phyloP scores from a whole-genome alignment of 1,140 invertebrate species.

The Monochamus saltuarius region DNA sequence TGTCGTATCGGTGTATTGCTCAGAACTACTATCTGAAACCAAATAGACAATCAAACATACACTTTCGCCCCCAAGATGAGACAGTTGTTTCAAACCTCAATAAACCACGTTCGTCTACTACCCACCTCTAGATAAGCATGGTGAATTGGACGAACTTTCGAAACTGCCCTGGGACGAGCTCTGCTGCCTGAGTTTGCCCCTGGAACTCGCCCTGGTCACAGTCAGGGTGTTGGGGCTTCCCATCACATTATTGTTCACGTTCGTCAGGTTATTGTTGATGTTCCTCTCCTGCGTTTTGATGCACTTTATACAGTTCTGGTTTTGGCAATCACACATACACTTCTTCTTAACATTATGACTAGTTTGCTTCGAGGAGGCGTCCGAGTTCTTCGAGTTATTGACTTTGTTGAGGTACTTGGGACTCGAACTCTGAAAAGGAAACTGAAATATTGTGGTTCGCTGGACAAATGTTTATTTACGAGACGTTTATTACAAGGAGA shows the following conservation, averaged over 20 bases:
- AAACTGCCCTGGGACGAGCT: constrained; percentile 65
- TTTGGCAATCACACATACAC: constrained; percentile 37
- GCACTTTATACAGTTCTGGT: constrained; percentile 42
- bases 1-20: constrained; percentile 75
- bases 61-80: neutral
- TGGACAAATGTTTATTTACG: neutral
- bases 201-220: constrained; percentile 51
- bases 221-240: constrained; percentile 50
- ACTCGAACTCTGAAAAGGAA: constrained; percentile 22
- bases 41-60: constrained; percentile 39
- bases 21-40: constrained; percentile 75
- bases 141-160: constrained; percentile 59
- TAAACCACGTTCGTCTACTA: neutral
- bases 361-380: constrained; percentile 25
- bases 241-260: constrained; percentile 42
- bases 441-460: neutral
- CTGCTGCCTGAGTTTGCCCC: constrained; percentile 59
- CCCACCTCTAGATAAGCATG: constrained; percentile 63
- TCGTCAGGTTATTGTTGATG: constrained; percentile 44
- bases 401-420: constrained; percentile 33
- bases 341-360: constrained; percentile 33
- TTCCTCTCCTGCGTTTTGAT: constrained; percentile 39
- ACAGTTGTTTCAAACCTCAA: neutral
- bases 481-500: neutral
- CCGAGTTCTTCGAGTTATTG: constrained; percentile 17